These are phyloP conservation scores for Lutjanus campechanus DNA, from an alignment of 2,797 vertebrate genomes.

Conservation along the genomic window DNA sequence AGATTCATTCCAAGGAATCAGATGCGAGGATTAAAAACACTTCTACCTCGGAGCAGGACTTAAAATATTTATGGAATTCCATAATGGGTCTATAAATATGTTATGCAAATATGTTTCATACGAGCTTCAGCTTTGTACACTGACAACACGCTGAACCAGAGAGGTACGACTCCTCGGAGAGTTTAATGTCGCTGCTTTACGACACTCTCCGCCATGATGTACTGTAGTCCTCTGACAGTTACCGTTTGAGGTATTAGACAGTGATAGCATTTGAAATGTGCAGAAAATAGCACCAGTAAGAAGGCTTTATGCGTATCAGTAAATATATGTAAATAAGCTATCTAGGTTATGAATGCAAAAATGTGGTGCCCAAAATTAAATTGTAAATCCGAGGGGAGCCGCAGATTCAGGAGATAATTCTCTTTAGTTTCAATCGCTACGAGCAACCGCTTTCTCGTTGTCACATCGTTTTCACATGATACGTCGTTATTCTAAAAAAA, in stretches of 20 bases:
- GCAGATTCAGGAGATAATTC: background rate
- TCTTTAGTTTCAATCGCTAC: background rate
- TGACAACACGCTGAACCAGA: background rate
- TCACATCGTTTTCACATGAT: background rate
- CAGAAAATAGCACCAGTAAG: background rate
- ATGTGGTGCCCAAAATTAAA: background rate
- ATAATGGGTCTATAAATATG: background rate
- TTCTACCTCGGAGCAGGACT: background rate
- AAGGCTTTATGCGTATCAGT: background rate
- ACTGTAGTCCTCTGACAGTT: background rate
- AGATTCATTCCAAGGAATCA: background rate
- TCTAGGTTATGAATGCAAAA: background rate
- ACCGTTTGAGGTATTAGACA: background rate
- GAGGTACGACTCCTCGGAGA: background rate
- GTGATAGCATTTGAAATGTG: background rate
- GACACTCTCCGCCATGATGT: background rate
- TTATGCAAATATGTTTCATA: slow-evolving; percentile 1
- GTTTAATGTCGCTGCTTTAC: background rate
- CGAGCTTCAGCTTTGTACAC: background rate
- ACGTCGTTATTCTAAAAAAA: too few species aligned
- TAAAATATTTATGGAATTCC: background rate
- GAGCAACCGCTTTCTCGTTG: background rate
- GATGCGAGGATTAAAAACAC: background rate
- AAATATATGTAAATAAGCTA: background rate
- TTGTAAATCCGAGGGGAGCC: background rate